A percentile compares a stretch with the other conserved stretches of the same genome.
Evolutionary conservation across 2,888 invertebrate species (phyloP).

Genomic region (Acronicta psi): DNA sequence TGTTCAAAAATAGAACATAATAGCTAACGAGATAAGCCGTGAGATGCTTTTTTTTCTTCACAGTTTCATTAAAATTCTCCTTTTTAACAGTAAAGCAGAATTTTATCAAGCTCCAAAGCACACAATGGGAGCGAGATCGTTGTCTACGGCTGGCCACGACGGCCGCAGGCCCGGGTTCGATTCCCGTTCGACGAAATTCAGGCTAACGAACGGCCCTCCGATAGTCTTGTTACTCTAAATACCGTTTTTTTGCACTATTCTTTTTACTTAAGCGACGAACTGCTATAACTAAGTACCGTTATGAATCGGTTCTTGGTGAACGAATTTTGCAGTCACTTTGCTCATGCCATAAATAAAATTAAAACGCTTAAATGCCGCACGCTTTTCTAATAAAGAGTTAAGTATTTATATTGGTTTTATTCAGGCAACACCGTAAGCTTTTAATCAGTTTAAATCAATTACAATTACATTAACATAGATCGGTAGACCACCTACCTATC

Average conservation of each 20-base stretch:
- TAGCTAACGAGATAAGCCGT: conserved; percentile 39
- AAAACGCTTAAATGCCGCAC: neutral
- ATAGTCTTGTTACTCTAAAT: conserved; percentile 70
- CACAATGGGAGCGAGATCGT: conserved; percentile 84
- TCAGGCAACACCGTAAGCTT: conserved; percentile 30
- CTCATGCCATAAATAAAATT: neutral
- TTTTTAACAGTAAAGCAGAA: conserved; percentile 73
- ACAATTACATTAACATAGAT: conserved; percentile 47
- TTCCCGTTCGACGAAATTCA: conserved; percentile 82
- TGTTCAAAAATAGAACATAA: conserved; percentile 42
- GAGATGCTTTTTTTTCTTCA: conserved; percentile 27
- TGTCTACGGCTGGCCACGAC: conserved; percentile 77
- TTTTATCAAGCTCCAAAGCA: conserved; percentile 78
- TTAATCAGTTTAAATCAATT: conserved; percentile 46
- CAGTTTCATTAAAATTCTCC: conserved; percentile 74
- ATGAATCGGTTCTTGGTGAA: conserved; percentile 23
- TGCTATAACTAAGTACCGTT: conserved; percentile 46
- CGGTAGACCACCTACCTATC: conserved; percentile 43
- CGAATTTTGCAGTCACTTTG: conserved; percentile 8
- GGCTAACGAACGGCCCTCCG: conserved; percentile 79
- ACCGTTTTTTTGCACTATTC: conserved; percentile 67
- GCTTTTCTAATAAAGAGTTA: conserved; percentile 13
- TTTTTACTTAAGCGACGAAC: conserved; percentile 45
- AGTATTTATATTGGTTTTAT: conserved; percentile 21
- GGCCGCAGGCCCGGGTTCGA: conserved; percentile 75